A percentile compares a stretch with the other conserved stretches of the same genome.
These are phyloP conservation scores for Agriopis marginaria DNA, from an alignment of 2,888 invertebrate species.

Conservation along the genomic window DNA sequence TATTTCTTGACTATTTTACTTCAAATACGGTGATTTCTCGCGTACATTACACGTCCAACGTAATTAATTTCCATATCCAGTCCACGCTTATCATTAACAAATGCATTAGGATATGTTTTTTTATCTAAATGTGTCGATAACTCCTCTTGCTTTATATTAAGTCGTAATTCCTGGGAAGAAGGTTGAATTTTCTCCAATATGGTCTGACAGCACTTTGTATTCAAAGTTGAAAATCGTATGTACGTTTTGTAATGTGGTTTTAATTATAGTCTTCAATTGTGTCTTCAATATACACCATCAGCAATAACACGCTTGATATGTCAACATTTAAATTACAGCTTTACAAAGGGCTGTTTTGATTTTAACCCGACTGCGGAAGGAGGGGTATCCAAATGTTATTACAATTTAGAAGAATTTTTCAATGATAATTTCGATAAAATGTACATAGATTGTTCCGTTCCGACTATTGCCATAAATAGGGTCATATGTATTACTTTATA, in stretches of 20 bases:
- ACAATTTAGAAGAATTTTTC: no score
- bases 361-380: no score
- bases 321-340: constrained; percentile 20
- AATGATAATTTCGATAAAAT: no score
- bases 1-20: no score
- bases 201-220: no score
- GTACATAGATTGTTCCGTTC: no score
- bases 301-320: constrained; percentile 19
- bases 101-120: constrained; percentile 3
- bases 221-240: constrained; percentile 1
- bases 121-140: background rate
- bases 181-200: background rate
- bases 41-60: background rate
- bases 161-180: background rate
- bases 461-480: no score
- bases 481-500: no score
- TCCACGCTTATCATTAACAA: constrained; percentile 9
- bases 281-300: constrained; percentile 14
- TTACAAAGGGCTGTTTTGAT: background rate
- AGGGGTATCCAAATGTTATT: no score
- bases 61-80: constrained; percentile 14
- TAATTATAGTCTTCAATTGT: constrained; percentile 37
- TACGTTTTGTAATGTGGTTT: constrained; percentile 40
- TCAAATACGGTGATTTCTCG: background rate
- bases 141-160: background rate